Conservation (phyloP, 2,797 vertebrate species). For the Scolopax bukidnonensis region DNA sequence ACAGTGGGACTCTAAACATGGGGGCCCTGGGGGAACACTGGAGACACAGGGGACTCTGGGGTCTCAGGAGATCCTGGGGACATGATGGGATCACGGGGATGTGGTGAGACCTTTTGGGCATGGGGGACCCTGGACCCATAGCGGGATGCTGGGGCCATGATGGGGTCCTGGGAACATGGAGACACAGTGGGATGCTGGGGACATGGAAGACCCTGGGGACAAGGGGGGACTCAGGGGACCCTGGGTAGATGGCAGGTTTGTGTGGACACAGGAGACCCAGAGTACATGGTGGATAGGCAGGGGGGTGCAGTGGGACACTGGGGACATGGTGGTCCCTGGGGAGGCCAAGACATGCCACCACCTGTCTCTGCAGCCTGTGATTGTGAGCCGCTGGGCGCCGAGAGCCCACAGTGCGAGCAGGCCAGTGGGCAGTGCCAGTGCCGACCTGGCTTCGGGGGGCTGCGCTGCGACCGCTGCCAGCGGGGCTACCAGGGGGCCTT, state of each 20-base stretch:
- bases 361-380: slow-evolving; percentile 81
- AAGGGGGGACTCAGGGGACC: too few species aligned
- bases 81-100: too few species aligned
- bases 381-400: slow-evolving; percentile 81
- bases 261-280: background rate
- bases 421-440: slow-evolving; percentile 82
- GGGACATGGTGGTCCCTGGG: background rate
- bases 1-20: background rate
- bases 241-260: background rate
- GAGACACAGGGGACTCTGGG: background rate
- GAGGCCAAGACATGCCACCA: fast-evolving
- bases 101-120: too few species aligned
- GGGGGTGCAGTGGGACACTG: background rate
- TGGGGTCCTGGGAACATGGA: background rate
- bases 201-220: background rate
- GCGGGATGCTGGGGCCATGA: background rate
- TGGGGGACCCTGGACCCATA: background rate
- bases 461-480: slow-evolving; percentile 81
- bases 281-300: background rate
- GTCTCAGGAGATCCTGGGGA: background rate
- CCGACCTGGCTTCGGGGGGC: slow-evolving; percentile 76
- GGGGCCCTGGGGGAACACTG: background rate
- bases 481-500: slow-evolving; percentile 84
- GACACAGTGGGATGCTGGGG: background rate
- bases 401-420: slow-evolving; percentile 82